phyloP scores from a whole-genome alignment of 2,113 vertebrate genomes.

The Microcebus griseorufus region DNA sequence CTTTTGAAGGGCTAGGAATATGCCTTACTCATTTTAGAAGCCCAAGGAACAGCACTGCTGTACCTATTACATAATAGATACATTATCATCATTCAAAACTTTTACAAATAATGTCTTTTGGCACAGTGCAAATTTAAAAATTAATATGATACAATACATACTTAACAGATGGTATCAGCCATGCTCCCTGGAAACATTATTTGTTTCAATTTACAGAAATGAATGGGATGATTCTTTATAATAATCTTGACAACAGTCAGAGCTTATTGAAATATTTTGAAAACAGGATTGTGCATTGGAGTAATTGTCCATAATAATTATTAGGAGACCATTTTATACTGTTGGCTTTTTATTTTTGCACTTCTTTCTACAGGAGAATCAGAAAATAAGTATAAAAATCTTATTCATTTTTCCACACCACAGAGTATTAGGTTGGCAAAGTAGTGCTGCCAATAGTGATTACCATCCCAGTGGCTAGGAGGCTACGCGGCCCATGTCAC shows the following conservation, averaged over 20 bases:
- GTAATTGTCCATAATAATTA: not conserved
- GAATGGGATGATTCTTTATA: conserved; percentile 3
- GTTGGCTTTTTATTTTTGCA: not conserved
- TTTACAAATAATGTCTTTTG: not conserved
- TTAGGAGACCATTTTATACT: not conserved
- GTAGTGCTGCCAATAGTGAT: not conserved
- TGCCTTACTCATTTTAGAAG: not conserved
- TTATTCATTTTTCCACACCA: not conserved
- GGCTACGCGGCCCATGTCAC: not conserved
- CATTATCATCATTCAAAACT: not conserved
- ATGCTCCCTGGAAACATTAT: not conserved
- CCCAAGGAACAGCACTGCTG: not conserved
- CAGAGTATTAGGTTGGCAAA: not conserved
- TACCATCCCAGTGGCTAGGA: not conserved
- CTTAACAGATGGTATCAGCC: not conserved
- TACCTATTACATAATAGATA: not conserved
- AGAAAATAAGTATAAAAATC: not conserved
- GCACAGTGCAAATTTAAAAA: not conserved
- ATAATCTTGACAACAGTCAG: not conserved
- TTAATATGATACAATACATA: not conserved
- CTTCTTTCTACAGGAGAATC: not conserved
- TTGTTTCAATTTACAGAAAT: conserved; percentile 35
- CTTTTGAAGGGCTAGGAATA: not conserved
- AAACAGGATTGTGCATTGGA: not conserved
- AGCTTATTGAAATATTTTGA: conserved; percentile 21